Base-by-base conservation (phyloP, 30 jellyfish, hydroid and myxozoan genomes). In the Chrysaora quinquecirrha region DNA sequence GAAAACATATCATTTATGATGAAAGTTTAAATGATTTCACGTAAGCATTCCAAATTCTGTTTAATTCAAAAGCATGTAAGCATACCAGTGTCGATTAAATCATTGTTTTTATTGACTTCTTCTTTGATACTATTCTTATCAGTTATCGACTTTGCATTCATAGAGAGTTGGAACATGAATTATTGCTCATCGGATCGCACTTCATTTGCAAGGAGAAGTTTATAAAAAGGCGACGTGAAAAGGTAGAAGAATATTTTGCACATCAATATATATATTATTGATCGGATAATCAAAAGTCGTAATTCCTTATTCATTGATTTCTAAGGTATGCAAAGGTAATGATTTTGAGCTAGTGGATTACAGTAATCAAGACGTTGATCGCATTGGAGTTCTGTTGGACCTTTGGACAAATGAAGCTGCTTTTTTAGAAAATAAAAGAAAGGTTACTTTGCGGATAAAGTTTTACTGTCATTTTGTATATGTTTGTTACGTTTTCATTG, bases 341-440 rank as follows among this genome's bases (percentile, higher is more conserved):
- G 48, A 20, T 10, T 19, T 24, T 25, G 38, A 21, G 52, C 20
- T 64, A 30, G 23, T 20, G 24, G 43, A 11, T 2, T 74, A 43
- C 0, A 3, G 31, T 21, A 50, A 48, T 52, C 68, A 71, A 48
- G 85, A 68, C n/a, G 92, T 89, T 7, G 97, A 89, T 60, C 88
- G 97, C 34, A 78, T 89, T 46, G 88, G 91, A 10, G 95, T 89
- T 18, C 64, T 89, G 35, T 49, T 82, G 75, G 97, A 89, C 76
- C 35, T 89, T 30, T 89, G 97, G 97, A 74, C 91, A 22, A 82
- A 78, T 29, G 97, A 89, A 61, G 73, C 88, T 19, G 79, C 76
- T 6, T 89, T 49, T 62, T 60, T 78, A 18, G 95, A 89, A 71
- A 89, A 89, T 34, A 89, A 89, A 70, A 60, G 97, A 34, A 66